Evolutionary conservation across 2,113 vertebrate species (phyloP), one percentile per base, ranked within the genome.

Genomic region (Pluvialis apricaria): DNA sequence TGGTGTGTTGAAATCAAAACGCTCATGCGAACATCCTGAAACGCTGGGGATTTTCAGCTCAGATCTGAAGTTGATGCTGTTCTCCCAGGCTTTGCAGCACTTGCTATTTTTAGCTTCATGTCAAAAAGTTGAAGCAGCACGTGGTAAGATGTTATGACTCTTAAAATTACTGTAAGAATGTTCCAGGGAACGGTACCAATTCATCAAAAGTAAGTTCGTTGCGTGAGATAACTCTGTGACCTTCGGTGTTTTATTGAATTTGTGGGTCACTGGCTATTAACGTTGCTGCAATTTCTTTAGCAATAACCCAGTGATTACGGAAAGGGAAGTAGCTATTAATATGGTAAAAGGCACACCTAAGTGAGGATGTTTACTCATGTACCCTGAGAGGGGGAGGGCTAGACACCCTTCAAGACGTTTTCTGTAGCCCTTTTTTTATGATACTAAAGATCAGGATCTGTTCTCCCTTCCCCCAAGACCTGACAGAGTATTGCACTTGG

Each of bases 301-400:
- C 66, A 72, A 92, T 94, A 96, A 96, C 65, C 73, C 70, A 26
- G 88, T 94, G 94, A 96, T 94, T 96, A 95, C 70, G 15, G 94
- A 94, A 96, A 87, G 84, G 95, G 86, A 97, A 97, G 95, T 91
- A 89, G 73, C 97, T 94, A 95, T 97, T 95, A 94, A 96, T 97
- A 94, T 62, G 70, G 88, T 85, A 97, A 94, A 90, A 96, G 92
- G 92, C 94, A 91, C 96, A 95, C 96, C 96, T 95, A 94, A 92
- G 92, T 0, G 12, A 94, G 92, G 94, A 92, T 94, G 96, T 97
- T 97, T 94, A 92, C 88, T 89, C 38, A 1, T 78, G 49, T 68
- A 93, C 65, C 40, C 85, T 92, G 84, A 60, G 55, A 69, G 55
- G 57, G 69, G 91, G 54, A 86, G 94, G 91, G 80, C 34, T 66